phyloP scores from a whole-genome alignment of 2,888 invertebrate genomes.

The Agrotis segetum region DNA sequence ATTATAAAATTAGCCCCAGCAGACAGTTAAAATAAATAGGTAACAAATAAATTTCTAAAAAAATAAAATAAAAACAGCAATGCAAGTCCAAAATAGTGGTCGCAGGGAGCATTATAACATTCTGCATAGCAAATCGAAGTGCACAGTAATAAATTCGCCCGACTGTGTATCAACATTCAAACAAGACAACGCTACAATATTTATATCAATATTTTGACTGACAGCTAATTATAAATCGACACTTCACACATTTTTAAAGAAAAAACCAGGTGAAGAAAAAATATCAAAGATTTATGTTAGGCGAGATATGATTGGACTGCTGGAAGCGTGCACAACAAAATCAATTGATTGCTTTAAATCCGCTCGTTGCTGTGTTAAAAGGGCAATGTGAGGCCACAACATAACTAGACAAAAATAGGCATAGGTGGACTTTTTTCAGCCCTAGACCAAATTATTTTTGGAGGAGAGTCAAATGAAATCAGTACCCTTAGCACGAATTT shows the following conservation, averaged over 20 bases:
- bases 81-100: not conserved
- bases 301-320: not conserved
- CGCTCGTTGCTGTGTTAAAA: not conserved
- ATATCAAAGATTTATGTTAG: not conserved
- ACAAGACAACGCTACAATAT: not conserved
- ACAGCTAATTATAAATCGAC: not conserved
- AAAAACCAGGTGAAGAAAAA: too few relatives aligned
- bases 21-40: not conserved
- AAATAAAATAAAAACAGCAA: too few relatives aligned
- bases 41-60: too few relatives aligned
- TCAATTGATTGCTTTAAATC: not conserved
- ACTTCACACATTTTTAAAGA: too few relatives aligned
- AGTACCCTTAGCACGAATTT: too few relatives aligned
- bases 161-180: not conserved
- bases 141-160: constrained; percentile 19
- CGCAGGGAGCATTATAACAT: constrained; percentile 8
- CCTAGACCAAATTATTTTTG: constrained; percentile 3
- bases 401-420: not conserved
- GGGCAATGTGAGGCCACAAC: too few relatives aligned
- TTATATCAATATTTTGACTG: not conserved
- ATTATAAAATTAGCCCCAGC: not conserved
- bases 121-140: constrained; percentile 3
- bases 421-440: not conserved
- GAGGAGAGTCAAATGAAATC: not conserved
- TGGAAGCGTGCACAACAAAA: not conserved